Base-by-base conservation (phyloP, 2,888 invertebrate species). In the Pseudolycoriella hygida region DNA sequence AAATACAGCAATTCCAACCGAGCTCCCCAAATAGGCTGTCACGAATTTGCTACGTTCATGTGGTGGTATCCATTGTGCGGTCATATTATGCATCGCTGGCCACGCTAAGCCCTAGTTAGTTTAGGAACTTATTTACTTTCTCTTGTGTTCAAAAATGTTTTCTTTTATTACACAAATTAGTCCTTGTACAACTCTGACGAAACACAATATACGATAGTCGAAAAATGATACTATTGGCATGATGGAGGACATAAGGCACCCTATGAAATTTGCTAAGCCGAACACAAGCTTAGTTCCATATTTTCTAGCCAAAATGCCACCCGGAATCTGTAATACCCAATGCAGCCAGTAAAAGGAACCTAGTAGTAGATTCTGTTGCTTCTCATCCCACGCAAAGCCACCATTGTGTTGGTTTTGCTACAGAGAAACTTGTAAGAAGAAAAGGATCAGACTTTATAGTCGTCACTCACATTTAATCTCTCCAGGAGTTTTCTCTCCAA, bases 21-120 rank as follows among this genome's bases (percentile, higher is more conserved):
- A 77, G 56, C 77, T 76, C n/a, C 75, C 75, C 50, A 75, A 56
- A 54, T 75, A 75, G 38, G 76, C 69, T 25, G 74, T 75, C 3
- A 78, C 72, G 50, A 77, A 77, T 60, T 75, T 77, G 54, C 82
- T 79, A 45, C 85, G 70, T 58, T 88, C 87, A 50, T 80, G 70
- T 1, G 81, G 80, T 12, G 86, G 86, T 44, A 86, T 82, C 87
- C 87, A 87, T 53, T 76, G 73, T 0, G 82, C 80, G 50, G 82
- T 79, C 68, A 87, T 69, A 18, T 77, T 69, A 58, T 85, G 81
- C 80, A 84, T 81, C 2, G 81, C 73, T 2, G 85, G 85, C 74
- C 81, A 84, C 3, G 74, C 67, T 18, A 77, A 69, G 3, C 77
- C 77, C 76, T 34, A 14, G n/a, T 14, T 5, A 34, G n/a, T 34